Evolutionary conservation across 2,113 vertebrate genomes (phyloP), one percentile per base, ranked within the genome.

Genomic region (Motacilla alba): DNA sequence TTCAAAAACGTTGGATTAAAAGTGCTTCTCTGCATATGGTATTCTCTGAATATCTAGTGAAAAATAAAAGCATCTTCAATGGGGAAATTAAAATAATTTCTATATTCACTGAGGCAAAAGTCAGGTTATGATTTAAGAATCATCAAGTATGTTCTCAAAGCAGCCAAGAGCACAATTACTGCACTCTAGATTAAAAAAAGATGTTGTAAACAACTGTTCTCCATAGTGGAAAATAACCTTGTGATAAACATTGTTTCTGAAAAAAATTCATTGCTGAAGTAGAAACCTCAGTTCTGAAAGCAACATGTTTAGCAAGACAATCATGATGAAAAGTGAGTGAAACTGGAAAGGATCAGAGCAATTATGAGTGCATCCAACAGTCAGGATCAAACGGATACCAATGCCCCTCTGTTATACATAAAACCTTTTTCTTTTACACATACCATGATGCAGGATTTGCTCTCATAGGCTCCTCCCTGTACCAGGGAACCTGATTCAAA

Each of bases 261-360:
- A 10, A 87, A 63, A 88, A 59, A 90, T 33, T 95, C 18, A 91
- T 90, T 96, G 46, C 79, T 89, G 27, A 13, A 49, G 60, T 96
- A 82, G 95, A 97, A 96, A 24, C 56, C 44, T 35, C 49, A 84
- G 37, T 10, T 96, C 87, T 91, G 52, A 88, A 77, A 93, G 59
- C 70, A 88, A 90, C 72, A 27, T 31, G 31, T 83, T 73, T 60
- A 95, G 39, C 49, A 79, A 87, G 24, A 89, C 17, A 52, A 89
- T 94, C 63, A 56, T 68, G 75, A 28, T 52, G 15, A 86, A 92
- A 92, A 96, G 28, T 31, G 66, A 83, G 67, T 83, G 41, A 94
- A 96, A 91, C 28, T 59, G 68, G 46, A 94, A 95, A 93, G 69
- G 41, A 96, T 74, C 70, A 60, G 52, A 87, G 63, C 28, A 86